Conservation (phyloP, 2,888 invertebrate genomes). For the Plebejus anna region DNA sequence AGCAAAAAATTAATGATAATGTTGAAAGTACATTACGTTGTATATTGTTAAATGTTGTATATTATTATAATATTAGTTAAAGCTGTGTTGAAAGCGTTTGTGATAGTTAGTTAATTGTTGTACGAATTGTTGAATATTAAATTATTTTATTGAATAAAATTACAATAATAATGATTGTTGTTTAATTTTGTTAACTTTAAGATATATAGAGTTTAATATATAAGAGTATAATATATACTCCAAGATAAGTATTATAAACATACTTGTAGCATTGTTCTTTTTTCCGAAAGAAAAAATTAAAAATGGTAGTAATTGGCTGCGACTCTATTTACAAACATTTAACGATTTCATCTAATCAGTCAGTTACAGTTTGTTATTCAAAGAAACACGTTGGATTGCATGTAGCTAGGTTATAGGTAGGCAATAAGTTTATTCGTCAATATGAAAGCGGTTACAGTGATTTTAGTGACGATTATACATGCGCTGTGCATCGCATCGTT, state of each 20-base stretch:
- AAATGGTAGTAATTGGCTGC: too few relatives aligned
- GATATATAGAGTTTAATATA: too few relatives aligned
- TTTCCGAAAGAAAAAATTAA: too few relatives aligned
- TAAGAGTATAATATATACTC: too few relatives aligned
- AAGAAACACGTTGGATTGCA: background rate
- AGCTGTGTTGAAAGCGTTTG: constrained; percentile 36
- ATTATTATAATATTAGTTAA: constrained; percentile 8
- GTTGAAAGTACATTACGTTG: background rate
- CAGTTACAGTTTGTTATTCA: background rate
- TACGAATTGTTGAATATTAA: too few relatives aligned
- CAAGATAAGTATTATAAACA: too few relatives aligned
- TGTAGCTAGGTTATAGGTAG: background rate
- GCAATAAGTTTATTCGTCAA: background rate
- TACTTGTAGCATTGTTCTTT: too few relatives aligned
- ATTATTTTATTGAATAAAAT: too few relatives aligned
- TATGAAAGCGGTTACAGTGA: background rate
- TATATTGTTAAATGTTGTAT: constrained; percentile 1
- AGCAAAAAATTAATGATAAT: too few relatives aligned
- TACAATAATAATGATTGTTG: too few relatives aligned
- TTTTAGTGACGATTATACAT: background rate
- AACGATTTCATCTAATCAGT: background rate
- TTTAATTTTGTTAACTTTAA: too few relatives aligned
- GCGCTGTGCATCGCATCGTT: background rate
- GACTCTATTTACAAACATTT: background rate
- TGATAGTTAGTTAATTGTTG: too few relatives aligned